Percentiles rank a stretch among this genome's conserved stretches.
phyloP scores from a whole-genome alignment of 2,888 invertebrate genomes.

The Eilema sororculum region DNA sequence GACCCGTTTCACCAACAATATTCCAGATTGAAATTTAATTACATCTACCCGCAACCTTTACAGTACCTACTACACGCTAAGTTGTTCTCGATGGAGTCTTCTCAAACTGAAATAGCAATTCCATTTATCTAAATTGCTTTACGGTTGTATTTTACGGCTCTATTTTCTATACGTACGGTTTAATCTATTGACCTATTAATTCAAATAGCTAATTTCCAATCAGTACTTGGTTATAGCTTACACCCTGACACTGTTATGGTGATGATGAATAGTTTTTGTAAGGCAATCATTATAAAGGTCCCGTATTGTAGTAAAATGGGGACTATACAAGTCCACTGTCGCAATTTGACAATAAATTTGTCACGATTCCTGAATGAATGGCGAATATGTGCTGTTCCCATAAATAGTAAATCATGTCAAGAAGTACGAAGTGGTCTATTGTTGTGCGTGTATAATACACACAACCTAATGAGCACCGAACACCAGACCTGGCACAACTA shows the following conservation, averaged over 20 bases:
- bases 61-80: constrained; percentile 13
- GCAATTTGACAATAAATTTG: too few species aligned
- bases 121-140: constrained; percentile 49
- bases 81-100: constrained; percentile 30
- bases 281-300: background rate
- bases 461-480: too few species aligned
- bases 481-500: too few species aligned
- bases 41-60: constrained; percentile 9
- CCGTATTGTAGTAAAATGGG: background rate
- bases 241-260: too few species aligned
- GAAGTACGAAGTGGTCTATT: too few species aligned
- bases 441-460: too few species aligned
- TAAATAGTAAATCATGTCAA: too few species aligned
- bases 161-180: constrained; percentile 36
- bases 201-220: constrained; percentile 52
- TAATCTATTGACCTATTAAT: constrained; percentile 54
- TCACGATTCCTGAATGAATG: too few species aligned
- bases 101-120: constrained; percentile 36
- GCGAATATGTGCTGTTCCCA: too few species aligned
- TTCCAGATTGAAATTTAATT: constrained; percentile 14
- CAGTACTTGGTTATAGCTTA: constrained; percentile 32
- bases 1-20: constrained; percentile 7
- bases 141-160: constrained; percentile 46
- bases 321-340: too few species aligned
- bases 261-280: background rate